These are phyloP conservation scores for Atta texana DNA, from an alignment of 1,140 invertebrate genomes.

Conservation along the genomic window DNA sequence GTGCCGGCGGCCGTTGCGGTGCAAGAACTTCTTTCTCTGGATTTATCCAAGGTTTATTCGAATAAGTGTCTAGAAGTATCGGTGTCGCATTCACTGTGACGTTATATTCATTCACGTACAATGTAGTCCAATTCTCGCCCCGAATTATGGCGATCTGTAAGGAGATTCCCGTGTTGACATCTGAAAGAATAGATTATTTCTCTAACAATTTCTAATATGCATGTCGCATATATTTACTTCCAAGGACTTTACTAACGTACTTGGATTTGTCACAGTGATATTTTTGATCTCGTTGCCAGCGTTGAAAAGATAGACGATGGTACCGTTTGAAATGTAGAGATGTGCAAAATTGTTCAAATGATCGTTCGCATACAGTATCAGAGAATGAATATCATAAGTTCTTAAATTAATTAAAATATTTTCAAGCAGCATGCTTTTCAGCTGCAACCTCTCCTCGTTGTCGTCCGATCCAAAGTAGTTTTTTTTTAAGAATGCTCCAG, in stretches of 20 bases:
- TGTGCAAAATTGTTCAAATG: constrained; percentile 97
- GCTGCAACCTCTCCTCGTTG: constrained; percentile 87
- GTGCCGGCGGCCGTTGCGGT: constrained; percentile 93
- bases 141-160: constrained; percentile 94
- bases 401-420: constrained; percentile 94
- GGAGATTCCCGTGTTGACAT: constrained; percentile 92
- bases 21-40: constrained; percentile 93
- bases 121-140: constrained; percentile 90
- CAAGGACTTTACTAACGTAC: constrained; percentile 74
- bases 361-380: constrained; percentile 96
- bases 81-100: constrained; percentile 90
- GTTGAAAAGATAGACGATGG: constrained; percentile 94
- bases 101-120: constrained; percentile 94
- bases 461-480: constrained; percentile 90
- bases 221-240: background rate
- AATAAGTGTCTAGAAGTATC: constrained; percentile 91
- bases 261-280: constrained; percentile 90
- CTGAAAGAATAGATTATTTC: constrained; percentile 73
- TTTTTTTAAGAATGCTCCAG: constrained; percentile 92
- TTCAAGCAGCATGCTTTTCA: constrained; percentile 91
- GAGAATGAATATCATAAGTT: constrained; percentile 93
- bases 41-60: constrained; percentile 94
- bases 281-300: constrained; percentile 92
- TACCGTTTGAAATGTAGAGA: constrained; percentile 92
- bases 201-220: background rate